A percentile compares a stretch with the other conserved stretches of the same genome.
Evolutionary conservation across 2,797 vertebrate genomes (phyloP).

Genomic region (Schizopygopsis pylzovi): DNA sequence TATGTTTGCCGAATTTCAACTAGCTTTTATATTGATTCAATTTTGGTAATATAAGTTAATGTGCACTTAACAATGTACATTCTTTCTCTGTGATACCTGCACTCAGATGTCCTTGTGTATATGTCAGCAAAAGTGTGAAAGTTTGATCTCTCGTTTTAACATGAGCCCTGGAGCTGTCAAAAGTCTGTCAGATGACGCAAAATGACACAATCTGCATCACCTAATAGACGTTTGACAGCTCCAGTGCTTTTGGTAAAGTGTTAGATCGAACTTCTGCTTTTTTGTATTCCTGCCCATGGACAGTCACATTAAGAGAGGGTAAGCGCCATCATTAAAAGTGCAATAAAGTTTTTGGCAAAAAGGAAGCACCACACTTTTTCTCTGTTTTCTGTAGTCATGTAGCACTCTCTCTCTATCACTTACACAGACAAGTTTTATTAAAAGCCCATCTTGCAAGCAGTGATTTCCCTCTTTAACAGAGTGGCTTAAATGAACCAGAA

Average conservation of each 20-base stretch:
- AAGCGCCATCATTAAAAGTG: neutral
- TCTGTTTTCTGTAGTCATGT: neutral
- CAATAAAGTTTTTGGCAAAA: neutral
- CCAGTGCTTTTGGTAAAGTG: neutral
- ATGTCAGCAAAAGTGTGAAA: neutral
- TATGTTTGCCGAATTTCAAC: neutral
- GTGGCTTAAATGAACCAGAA: slow-evolving; percentile 30
- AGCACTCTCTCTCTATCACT: neutral
- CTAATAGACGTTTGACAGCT: neutral
- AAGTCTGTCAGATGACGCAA: neutral
- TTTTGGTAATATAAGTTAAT: neutral
- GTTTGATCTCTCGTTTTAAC: neutral
- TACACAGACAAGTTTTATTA: neutral
- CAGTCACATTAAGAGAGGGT: neutral
- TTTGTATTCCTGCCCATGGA: neutral
- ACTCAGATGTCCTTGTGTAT: neutral
- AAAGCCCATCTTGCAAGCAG: neutral
- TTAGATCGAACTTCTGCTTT: neutral
- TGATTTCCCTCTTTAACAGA: slow-evolving; percentile 1
- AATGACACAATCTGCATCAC: neutral
- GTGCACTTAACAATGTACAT: neutral
- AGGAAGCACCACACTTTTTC: neutral
- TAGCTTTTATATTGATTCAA: neutral
- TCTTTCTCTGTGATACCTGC: neutral
- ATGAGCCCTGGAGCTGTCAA: neutral